phyloP scores from a whole-genome alignment of 2,113 vertebrate species.

The Gobio gobio region DNA sequence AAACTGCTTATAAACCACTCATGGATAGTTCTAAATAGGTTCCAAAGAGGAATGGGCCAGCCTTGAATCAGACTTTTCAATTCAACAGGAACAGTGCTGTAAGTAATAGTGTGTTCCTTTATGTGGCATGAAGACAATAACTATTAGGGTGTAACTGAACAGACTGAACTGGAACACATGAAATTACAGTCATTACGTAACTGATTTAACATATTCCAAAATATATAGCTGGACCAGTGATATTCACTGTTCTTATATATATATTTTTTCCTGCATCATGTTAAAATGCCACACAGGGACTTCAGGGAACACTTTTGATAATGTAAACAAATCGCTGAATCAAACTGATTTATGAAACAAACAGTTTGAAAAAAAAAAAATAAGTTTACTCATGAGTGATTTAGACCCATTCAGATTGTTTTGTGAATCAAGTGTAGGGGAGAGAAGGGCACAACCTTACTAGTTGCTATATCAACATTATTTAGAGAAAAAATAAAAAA shows the following conservation, averaged over 20 bases:
- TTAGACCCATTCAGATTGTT: neutral
- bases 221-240: neutral
- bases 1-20: neutral
- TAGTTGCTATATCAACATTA: no score
- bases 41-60: neutral
- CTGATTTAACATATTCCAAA: neutral
- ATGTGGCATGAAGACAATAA: constrained; percentile 1
- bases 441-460: no score
- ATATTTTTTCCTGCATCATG: neutral
- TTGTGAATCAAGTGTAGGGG: neutral
- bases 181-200: neutral
- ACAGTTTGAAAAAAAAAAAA: neutral
- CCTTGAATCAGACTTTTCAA: neutral
- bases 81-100: neutral
- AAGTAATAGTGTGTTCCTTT: neutral
- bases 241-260: neutral
- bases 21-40: neutral
- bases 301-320: neutral
- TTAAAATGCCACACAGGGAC: neutral
- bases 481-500: no score
- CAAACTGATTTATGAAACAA: neutral
- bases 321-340: neutral
- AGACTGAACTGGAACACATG: neutral
- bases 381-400: neutral
- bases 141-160: neutral